These are phyloP conservation scores for Pollenia angustigena DNA, from an alignment of 2,888 invertebrate species.

Conservation along the genomic window DNA sequence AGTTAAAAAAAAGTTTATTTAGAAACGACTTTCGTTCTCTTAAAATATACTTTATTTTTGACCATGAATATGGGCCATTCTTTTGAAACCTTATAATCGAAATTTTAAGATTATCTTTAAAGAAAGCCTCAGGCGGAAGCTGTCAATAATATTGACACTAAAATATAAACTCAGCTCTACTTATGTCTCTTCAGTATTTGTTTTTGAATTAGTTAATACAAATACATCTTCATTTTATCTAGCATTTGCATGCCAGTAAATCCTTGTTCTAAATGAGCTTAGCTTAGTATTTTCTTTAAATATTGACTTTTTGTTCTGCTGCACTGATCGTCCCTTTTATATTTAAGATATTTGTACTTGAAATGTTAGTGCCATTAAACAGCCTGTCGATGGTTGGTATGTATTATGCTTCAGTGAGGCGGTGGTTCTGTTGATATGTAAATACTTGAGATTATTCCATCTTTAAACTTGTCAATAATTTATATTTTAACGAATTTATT, in stretches of 20 bases:
- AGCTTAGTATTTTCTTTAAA: conserved; percentile 35
- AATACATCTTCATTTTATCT: background rate
- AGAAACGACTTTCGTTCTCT: no score
- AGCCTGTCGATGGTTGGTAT: background rate
- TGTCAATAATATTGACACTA: background rate
- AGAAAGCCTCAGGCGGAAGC: background rate
- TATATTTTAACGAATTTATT: conserved; percentile 15
- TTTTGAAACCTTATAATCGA: no score
- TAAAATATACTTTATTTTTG: no score
- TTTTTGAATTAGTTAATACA: conserved; percentile 7
- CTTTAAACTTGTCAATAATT: conserved; percentile 51
- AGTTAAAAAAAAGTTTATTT: no score
- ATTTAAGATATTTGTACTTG: background rate
- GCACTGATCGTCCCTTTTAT: background rate
- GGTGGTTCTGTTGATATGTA: conserved; percentile 33
- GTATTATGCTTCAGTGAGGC: background rate
- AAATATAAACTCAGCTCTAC: background rate
- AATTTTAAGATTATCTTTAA: background rate
- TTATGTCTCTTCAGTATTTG: conserved; percentile 4
- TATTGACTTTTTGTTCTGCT: conserved; percentile 25
- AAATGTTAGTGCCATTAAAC: background rate
- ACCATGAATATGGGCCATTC: no score
- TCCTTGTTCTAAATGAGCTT: background rate
- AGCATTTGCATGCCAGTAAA: background rate
- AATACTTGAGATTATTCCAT: conserved; percentile 13